Conservation (phyloP, 2,113 vertebrate genomes). For the Clarias gariepinus region DNA sequence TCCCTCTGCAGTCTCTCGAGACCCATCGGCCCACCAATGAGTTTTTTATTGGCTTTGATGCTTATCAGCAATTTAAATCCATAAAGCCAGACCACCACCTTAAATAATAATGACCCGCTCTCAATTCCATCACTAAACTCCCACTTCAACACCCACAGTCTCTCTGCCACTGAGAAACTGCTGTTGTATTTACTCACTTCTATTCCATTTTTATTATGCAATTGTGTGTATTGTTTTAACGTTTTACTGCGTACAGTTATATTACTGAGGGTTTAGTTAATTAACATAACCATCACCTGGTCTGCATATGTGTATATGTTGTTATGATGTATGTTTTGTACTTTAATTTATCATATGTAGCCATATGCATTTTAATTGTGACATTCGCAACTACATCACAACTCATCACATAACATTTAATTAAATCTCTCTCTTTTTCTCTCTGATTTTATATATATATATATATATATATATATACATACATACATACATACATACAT, state of each 20-base stretch:
- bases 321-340: neutral
- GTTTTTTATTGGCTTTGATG: slow-evolving; percentile 65
- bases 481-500: no score
- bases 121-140: slow-evolving; percentile 18
- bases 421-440: no score
- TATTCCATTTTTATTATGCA: no score
- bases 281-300: neutral
- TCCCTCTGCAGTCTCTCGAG: slow-evolving; percentile 58
- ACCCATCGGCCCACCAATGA: slow-evolving; percentile 46
- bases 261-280: neutral
- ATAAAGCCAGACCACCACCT: slow-evolving; percentile 56
- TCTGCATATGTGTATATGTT: neutral
- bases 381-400: neutral
- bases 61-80: slow-evolving; percentile 59
- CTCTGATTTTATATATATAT: no score
- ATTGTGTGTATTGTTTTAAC: neutral
- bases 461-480: no score
- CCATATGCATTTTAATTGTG: neutral
- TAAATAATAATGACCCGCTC: slow-evolving; percentile 38
- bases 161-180: neutral
- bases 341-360: neutral
- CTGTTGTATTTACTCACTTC: neutral
- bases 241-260: neutral
- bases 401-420: neutral
- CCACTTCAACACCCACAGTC: neutral